Evolutionary conservation across 2,797 vertebrate species (phyloP).

Genomic region (Ciconia nigra): DNA sequence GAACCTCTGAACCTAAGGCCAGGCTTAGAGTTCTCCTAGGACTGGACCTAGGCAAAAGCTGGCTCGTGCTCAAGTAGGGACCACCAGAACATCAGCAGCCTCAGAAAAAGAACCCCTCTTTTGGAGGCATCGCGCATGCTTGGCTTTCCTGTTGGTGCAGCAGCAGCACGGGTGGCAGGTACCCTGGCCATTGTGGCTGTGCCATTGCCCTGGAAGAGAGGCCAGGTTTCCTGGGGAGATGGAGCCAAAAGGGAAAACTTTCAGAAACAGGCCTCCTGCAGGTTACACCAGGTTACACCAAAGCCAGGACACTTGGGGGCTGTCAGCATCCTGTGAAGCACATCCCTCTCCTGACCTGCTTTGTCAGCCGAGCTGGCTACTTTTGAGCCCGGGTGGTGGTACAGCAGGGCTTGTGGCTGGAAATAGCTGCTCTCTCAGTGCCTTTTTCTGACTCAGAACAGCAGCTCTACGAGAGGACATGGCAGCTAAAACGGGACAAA

Average conservation of each 20-base stretch:
- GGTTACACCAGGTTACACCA: too few species aligned
- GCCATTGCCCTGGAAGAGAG: neutral
- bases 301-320: neutral
- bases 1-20: neutral
- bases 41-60: neutral
- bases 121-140: accelerated
- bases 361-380: accelerated
- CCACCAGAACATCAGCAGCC: neutral
- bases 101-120: neutral
- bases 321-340: neutral
- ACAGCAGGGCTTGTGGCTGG: neutral
- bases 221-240: neutral
- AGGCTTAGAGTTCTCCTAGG: neutral
- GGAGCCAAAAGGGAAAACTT: neutral
- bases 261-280: neutral
- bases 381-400: accelerated
- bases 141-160: accelerated
- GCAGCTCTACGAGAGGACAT: neutral
- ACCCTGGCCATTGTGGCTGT: accelerated
- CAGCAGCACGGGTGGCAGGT: accelerated
- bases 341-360: neutral
- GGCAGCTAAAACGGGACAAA: neutral
- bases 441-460: neutral
- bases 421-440: neutral
- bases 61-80: neutral